Base-by-base conservation (phyloP, 2,113 vertebrate species). In the Prochilodus magdalenae region DNA sequence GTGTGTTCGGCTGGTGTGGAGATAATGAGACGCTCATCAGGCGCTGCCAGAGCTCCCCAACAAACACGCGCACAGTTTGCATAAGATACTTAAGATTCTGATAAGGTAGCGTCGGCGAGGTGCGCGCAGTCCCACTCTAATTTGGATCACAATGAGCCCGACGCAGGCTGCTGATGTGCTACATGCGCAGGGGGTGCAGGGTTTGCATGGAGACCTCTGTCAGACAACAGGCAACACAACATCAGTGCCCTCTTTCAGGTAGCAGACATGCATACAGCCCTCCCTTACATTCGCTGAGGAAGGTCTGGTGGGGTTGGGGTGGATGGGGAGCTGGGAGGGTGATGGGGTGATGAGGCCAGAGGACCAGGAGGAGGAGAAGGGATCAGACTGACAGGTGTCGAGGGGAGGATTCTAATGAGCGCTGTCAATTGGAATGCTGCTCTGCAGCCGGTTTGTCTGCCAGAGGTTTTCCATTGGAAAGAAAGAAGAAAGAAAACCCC, bases 1-100 rank as follows among this genome's bases (percentile, higher is more conserved):
- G 95, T 94, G 95, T 95, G 94, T 93, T 93, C 93, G 89, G 94
- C 95, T 94, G 94, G 92, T 92, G 93, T 94, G 92, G 94, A 95
- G 95, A 95, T 99, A 98, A 99, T 97, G 97, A 98, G 97, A 95
- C 93, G 94, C 96, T 96, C 96, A 94, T 96, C 96, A 96, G 94
- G 93, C 92, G 88, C 94, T 94, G 92, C 93, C 94, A 93, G 92
- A 90, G 93, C 94, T 95, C 92, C 86, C 91, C 93, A 91, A 95
- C 94, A 95, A 94, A 95, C 93, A 95, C 95, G 94, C 95, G 94
- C 74, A 81, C 79, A 70, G 94, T 95, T 97, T 96, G 94, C 94
- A 93, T 93, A 95, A 95, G 95, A 95, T 93, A 94, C 93, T 95
- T 96, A 95, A 94, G 94, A 96, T 94, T 95, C 95, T 93, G 93